Evolutionary conservation across 1,140 invertebrate genomes (phyloP).

Genomic region (Drosophila murphyi): DNA sequence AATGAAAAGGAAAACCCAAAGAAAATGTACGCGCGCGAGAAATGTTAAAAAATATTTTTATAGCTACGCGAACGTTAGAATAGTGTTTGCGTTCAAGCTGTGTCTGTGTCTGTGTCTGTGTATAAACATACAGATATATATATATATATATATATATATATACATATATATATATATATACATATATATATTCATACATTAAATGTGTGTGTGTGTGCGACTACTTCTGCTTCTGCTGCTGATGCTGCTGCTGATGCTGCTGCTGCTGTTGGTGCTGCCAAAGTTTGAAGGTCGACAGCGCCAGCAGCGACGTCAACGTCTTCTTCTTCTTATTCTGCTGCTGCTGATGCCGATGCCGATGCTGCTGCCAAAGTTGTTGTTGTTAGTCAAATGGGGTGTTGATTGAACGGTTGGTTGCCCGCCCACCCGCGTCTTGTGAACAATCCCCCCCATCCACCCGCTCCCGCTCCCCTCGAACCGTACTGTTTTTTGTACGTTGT

Average conservation of each 20-base stretch:
- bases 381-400: conserved; percentile 80
- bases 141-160: background rate
- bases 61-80: conserved; percentile 81
- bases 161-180: background rate
- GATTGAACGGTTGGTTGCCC: conserved; percentile 73
- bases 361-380: conserved; percentile 27
- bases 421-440: background rate
- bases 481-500: conserved; percentile 39
- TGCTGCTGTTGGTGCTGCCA: conserved; percentile 20
- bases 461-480: background rate
- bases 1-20: conserved; percentile 52
- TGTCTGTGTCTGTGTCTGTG: conserved; percentile 6
- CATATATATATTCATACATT: conserved; percentile 11
- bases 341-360: conserved; percentile 16
- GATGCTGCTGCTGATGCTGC: conserved; percentile 1
- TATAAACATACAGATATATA: conserved; percentile 4
- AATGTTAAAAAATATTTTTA: conserved; percentile 82
- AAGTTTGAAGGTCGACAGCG: conserved; percentile 48
- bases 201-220: conserved; percentile 5
- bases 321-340: conserved; percentile 6
- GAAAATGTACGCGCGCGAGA: conserved; percentile 72
- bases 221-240: conserved; percentile 1
- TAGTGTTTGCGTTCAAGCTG: conserved; percentile 63
- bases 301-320: conserved; percentile 29
- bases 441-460: background rate